Percentiles rank a stretch among this genome's conserved stretches.
Evolutionary conservation across 2,113 vertebrate genomes (phyloP).

Genomic region (Micromys minutus): DNA sequence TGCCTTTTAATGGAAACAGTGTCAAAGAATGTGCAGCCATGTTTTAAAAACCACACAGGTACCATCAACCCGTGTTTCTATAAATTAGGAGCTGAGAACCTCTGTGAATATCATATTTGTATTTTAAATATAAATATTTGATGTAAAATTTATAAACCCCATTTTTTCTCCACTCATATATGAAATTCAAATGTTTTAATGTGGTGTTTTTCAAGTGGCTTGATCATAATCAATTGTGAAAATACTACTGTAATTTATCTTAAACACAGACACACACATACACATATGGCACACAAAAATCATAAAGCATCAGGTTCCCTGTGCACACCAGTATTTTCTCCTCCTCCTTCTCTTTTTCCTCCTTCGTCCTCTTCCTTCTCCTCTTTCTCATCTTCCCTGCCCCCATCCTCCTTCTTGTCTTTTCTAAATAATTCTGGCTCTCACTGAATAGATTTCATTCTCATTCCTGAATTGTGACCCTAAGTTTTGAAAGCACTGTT

Average conservation of each 20-base stretch:
- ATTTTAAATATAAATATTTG: not conserved
- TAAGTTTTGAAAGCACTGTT: not conserved
- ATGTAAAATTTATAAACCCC: not conserved
- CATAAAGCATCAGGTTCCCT: not conserved
- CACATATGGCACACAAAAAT: not conserved
- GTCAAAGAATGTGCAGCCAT: not conserved
- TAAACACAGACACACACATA: not conserved
- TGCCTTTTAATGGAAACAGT: not conserved
- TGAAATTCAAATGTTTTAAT: conserved; percentile 16
- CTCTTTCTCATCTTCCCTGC: not conserved
- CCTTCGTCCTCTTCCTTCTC: not conserved
- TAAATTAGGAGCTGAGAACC: not conserved
- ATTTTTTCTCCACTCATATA: not conserved
- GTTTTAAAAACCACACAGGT: not conserved
- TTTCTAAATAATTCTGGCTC: not conserved
- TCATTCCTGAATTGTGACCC: not conserved
- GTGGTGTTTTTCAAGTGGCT: not conserved
- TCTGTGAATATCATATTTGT: not conserved
- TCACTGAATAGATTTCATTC: not conserved
- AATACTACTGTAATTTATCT: not conserved
- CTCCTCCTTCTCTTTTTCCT: not conserved
- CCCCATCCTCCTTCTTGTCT: not conserved
- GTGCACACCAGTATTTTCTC: not conserved
- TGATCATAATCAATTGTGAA: not conserved
- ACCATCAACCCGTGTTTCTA: not conserved